Evolutionary conservation across 2,797 vertebrate genomes (phyloP), one percentile per base, ranked within the genome.

Genomic region (Eospalax fontanierii): DNA sequence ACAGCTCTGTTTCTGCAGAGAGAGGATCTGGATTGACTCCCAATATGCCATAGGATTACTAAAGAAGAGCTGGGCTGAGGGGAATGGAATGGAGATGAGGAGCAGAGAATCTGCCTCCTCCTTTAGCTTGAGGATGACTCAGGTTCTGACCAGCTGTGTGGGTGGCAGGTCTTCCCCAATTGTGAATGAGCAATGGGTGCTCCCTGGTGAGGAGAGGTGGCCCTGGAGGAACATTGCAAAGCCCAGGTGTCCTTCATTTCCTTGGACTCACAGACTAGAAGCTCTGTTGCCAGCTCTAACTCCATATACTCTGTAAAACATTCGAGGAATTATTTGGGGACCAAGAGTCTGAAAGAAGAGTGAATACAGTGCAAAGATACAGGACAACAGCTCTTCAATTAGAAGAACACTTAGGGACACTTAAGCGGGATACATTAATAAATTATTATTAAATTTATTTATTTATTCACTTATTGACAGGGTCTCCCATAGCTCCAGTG

Each of bases 101-200:
- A 57, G 73, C 78, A 24, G 16, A 35, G 28, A 43, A 43, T n/a
- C 50, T 26, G 14, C 43, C 50, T 66, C 38, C 46, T 21, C 40
- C 18, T 1, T 59, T 35, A 15, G n/a, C n/a, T 24, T 19, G n/a
- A 50, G n/a, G 28, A 18, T 40, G n/a, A 50, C 11, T 7, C 26
- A 0, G 40, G 35, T 21, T 21, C 14, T n/a, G 61, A 40, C 3
- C 28, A 10, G 14, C 70, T 43, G 3, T 66, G 54, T n/a, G 7
- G n/a, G 40, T 66, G 59, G 15, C 26, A 54, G 54, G 43, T 61
- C 33, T 65, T n/a, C 40, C n/a, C 12, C 18, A 3, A 22, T 33
- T 26, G 19, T 1, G 3, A 6, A 1, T 33, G 19, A 30, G 24
- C 22, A 54, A 1, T 28, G 22, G 35, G 11, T 26, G 22, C 12